phyloP scores from a whole-genome alignment of 1,140 invertebrate species.

The Drosophila pectinifera region DNA sequence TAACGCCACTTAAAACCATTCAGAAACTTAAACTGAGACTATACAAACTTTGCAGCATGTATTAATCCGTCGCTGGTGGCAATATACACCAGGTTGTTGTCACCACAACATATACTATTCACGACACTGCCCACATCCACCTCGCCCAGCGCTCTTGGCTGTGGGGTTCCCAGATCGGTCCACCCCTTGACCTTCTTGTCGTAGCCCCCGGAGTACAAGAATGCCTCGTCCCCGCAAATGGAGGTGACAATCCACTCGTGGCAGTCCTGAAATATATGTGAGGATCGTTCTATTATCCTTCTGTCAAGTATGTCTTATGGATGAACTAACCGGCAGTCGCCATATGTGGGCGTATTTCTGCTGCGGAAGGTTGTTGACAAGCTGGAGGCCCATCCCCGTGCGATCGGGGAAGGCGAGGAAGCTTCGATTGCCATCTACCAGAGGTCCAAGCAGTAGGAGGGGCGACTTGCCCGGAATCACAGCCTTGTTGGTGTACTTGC shows the following conservation, averaged over 20 bases:
- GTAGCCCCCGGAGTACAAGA: slow-evolving; percentile 76
- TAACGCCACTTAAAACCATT: neutral
- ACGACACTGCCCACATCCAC: slow-evolving; percentile 72
- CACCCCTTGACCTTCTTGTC: slow-evolving; percentile 81
- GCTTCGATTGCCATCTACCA: slow-evolving; percentile 52
- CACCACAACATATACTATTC: slow-evolving; percentile 69
- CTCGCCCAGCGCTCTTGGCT: slow-evolving; percentile 63
- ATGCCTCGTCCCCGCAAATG: slow-evolving; percentile 67
- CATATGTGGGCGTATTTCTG: slow-evolving; percentile 62
- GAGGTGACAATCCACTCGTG: slow-evolving; percentile 80
- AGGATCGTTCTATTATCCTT: neutral
- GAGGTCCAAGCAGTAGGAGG: slow-evolving; percentile 63
- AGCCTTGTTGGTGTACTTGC: slow-evolving; percentile 79
- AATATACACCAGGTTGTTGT: slow-evolving; percentile 68
- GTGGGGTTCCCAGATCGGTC: slow-evolving; percentile 55
- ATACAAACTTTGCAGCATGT: slow-evolving; percentile 69
- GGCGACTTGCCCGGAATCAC: slow-evolving; percentile 77
- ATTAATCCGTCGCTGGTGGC: slow-evolving; percentile 70
- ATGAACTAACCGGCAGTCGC: slow-evolving; percentile 57
- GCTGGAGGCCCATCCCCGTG: slow-evolving; percentile 72
- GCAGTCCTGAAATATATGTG: slow-evolving; percentile 52
- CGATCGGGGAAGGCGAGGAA: slow-evolving; percentile 78
- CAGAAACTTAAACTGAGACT: slow-evolving; percentile 2
- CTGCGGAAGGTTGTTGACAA: slow-evolving; percentile 65
- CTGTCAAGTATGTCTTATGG: neutral